A percentile compares a stretch with the other conserved stretches of the same genome.
phyloP scores from a whole-genome alignment of 2,113 vertebrate species.

The Cyrtonyx montezumae region DNA sequence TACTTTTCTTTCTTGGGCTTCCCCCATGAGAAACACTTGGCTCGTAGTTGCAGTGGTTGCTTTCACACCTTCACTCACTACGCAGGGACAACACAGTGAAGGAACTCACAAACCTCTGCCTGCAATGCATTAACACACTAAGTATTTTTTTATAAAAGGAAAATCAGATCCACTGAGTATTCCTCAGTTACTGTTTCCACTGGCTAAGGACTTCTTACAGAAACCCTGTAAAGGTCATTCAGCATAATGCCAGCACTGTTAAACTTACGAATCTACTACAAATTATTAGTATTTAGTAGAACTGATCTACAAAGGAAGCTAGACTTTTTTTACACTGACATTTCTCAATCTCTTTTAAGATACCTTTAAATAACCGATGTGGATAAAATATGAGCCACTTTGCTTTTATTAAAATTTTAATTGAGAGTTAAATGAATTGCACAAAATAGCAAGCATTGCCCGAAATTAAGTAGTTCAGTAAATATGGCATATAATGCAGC shows the following conservation, averaged over 20 bases:
- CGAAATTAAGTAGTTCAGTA: not conserved
- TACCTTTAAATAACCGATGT: not conserved
- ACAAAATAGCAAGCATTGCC: not conserved
- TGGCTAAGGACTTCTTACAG: not conserved
- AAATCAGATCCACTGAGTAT: not conserved
- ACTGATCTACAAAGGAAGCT: not conserved
- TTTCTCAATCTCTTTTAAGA: not conserved
- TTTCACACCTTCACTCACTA: not conserved
- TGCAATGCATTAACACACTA: not conserved
- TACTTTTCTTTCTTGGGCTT: not conserved
- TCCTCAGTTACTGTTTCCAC: not conserved
- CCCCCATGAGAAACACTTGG: not conserved
- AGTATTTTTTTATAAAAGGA: not conserved
- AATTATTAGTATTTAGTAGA: not conserved
- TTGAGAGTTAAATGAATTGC: not conserved
- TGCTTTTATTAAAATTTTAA: not conserved
- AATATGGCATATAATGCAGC: not conserved
- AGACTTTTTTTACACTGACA: not conserved
- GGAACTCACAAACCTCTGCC: not conserved
- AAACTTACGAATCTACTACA: fast-evolving
- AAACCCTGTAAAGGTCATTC: not conserved
- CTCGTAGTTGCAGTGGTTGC: not conserved
- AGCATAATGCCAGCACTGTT: not conserved
- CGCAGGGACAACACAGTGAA: not conserved
- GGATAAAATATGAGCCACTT: not conserved